Base-by-base conservation (phyloP, 1,140 invertebrate species). In the Bombyx mandarina region DNA sequence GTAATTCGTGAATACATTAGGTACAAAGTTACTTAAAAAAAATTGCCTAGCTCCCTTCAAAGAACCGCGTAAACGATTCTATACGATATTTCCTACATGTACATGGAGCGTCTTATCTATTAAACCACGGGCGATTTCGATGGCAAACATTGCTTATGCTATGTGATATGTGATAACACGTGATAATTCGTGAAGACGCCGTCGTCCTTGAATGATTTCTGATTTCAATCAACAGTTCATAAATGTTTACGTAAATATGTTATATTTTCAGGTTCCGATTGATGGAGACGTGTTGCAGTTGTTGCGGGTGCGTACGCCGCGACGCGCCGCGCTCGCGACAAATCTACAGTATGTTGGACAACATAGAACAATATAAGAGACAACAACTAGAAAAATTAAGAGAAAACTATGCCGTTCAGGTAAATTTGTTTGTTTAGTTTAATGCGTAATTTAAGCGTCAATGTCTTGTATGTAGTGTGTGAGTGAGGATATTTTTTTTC, bases 331-430 rank as follows among this genome's bases (percentile, higher is more conserved):
- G 94, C 52, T 92, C 94, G 7, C 90, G 92, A 50, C 95, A 97
- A 77, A 93, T 98, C 52, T 94, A 94, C 71, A 92, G 92, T 57
- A 94, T 95, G 91, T 83, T 97, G 63, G 96, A 98, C 73, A 96
- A 93, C 77, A 95, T 98, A 61, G 96, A 98, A 79, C 92, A 93
- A 55, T 96, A 97, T 81, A 97, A 96, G 82, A 93, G 93, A 61
- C 94, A 94, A 73, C 96, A 98, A 74, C 86, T 98, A 58, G 95
- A 97, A 77, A 91, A 93, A 64, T 87, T 98, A 47, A 89, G 96
- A 2, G 96, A 98, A 71, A 98, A 98, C 83, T 98, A 98, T 74
- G 93, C 94, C 10, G 91, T 93, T 78, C 97, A 98, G 89, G 94
- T 95, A 77, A 8, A 45, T 45, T 56, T 6, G n/a, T 9, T 42